Evolutionary conservation across 2,888 invertebrate genomes (phyloP), one percentile per base, ranked within the genome.

Genomic region (Pyrocoelia pectoralis): DNA sequence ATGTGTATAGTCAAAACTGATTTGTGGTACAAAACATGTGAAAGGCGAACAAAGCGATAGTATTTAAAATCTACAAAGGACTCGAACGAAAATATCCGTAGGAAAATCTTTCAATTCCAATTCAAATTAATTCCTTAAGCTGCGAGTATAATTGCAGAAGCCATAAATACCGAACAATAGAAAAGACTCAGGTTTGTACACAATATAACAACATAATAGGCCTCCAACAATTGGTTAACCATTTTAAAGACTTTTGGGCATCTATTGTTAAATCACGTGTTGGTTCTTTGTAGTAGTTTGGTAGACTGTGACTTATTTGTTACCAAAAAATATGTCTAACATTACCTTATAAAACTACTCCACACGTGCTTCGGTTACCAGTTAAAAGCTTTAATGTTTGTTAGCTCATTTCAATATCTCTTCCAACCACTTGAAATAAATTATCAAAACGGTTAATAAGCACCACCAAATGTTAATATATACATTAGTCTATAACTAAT

Each of bases 191-290:
- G 70, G 70, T 71, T 71, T 71, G 70, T 68, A 71, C 70, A 71
- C 71, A 71, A 71, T 70, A 70, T 65, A 67, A 67, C 59, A 67
- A 63, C 67, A 71, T 71, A 71, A 71, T 71, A 65, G 70, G 48
- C 56, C 54, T 49, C 60, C 50, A 65, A 68, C 68, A 68, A 68
- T 68, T 61, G 69, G 69, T 69, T 69, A 69, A 69, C 69, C 69
- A 67, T 67, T 69, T 66, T 66, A 69, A 69, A 67, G 69, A 62
- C 66, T 69, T 67, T 68, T 57, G 65, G 69, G 66, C 65, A 61
- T 41, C 61, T 41, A 65, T 69, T 69, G 69, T 69, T 67, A 58
- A 61, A 62, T 69, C 68, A 69, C 68, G 68, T 69, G 68, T 68
- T 68, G 61, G 66, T 58, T 61, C 62, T 60, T 61, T 59, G 65